These are phyloP conservation scores for Channallabes apus DNA, from an alignment of 2,797 vertebrate species.

Conservation along the genomic window DNA sequence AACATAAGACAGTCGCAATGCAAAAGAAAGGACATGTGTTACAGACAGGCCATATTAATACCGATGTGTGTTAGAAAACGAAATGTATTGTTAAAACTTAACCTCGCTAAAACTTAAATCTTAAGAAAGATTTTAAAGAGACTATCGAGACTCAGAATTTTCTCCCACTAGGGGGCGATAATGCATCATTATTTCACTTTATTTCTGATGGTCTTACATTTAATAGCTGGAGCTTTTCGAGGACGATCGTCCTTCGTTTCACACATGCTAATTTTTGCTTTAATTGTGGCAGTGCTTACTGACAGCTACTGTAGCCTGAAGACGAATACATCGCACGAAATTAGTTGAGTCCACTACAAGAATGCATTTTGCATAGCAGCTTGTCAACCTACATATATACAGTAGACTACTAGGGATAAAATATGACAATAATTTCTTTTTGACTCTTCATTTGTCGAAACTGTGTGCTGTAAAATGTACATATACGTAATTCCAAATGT, in stretches of 20 bases:
- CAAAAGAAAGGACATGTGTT: background rate
- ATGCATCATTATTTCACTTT: constrained; percentile 61
- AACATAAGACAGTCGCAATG: background rate
- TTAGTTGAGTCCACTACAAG: background rate
- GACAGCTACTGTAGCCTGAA: background rate
- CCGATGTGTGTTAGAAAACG: background rate
- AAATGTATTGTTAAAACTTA: background rate
- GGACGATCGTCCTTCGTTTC: constrained; percentile 13
- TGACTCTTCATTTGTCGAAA: background rate
- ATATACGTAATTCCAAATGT: background rate
- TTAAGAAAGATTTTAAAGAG: background rate
- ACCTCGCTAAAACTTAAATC: background rate
- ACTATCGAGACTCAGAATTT: constrained; percentile 42
- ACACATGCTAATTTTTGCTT: constrained; percentile 8
- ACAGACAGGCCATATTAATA: background rate
- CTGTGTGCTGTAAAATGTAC: background rate
- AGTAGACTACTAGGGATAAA: background rate
- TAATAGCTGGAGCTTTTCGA: background rate
- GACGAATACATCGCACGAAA: background rate
- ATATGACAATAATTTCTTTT: background rate
- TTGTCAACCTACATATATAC: too few species aligned
- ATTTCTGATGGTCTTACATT: too few species aligned
- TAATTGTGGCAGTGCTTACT: background rate
- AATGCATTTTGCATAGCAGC: background rate
- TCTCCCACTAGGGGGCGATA: constrained; percentile 78